Evolutionary conservation across 2,888 invertebrate genomes (phyloP), one percentile per base, ranked within the genome.

Genomic region (Stenoptilia bipunctidactyla): DNA sequence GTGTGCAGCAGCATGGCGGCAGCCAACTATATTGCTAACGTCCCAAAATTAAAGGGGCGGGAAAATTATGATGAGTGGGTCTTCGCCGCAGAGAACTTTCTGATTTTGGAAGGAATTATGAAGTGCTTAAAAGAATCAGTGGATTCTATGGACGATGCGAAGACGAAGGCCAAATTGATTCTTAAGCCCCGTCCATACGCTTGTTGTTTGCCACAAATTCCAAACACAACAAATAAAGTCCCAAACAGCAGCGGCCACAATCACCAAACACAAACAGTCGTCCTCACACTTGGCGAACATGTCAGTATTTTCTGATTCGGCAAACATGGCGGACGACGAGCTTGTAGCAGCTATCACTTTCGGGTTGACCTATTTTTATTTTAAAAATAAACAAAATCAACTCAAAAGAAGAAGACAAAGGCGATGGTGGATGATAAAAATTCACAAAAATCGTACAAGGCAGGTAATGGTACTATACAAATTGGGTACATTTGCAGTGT

Each of bases 371-470:
- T 45, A 48, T 48, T 48, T 48, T 46, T 46, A 43, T 48, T 45
- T 43, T 44, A 48, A 48, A 48, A 44, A 46, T 37, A 47, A 45
- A 45, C 45, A 45, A 47, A 45, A 47, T 45, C 13, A 45, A 45
- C 41, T 40, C 43, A 39, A 40, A 46, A 44, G 41, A 40, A 37
- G 40, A 45, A 45, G 34, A 37, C 40, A 45, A 47, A 43, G 45
- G 46, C 44, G 50, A 40, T 50, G 46, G 47, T 48, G 48, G 48
- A 50, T 46, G 46, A 45, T 46, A 48, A 45, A 25, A 44, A 37
- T 48, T 39, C 48, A 46, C 37, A 39, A 37, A 41, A 45, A 41
- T 38, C 41, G 46, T 40, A 48, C 42, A 39, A 45, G 14, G 46
- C 41, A 43, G 40, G 38, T 42, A 44, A 35, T 36, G 42, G 35